Evolutionary conservation across 2,113 vertebrate genomes (phyloP).

Genomic region (Ia io): DNA sequence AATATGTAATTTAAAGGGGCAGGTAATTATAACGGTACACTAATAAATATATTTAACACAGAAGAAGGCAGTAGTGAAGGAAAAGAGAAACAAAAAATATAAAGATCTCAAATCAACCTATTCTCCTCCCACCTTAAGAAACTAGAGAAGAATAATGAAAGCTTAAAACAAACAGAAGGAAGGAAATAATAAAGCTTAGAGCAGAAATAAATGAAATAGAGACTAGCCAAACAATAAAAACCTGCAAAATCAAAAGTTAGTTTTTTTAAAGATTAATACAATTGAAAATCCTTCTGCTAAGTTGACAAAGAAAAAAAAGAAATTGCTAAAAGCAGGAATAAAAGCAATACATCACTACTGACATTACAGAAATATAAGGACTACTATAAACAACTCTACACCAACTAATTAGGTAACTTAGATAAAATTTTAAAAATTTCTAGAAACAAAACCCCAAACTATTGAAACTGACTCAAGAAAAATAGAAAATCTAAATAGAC

Average conservation of each 20-base stretch:
- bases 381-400: neutral
- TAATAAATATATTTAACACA: slow-evolving; percentile 21
- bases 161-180: neutral
- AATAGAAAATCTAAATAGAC: neutral
- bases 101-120: neutral
- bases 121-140: neutral
- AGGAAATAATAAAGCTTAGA: neutral
- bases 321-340: neutral
- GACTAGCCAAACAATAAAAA: neutral
- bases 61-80: neutral
- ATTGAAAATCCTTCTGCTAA: neutral
- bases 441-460: neutral
- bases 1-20: neutral
- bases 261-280: neutral
- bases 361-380: neutral
- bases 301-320: neutral
- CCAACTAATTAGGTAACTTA: neutral
- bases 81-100: neutral
- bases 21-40: neutral
- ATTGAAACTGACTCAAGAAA: neutral
- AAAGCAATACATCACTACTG: neutral
- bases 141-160: neutral
- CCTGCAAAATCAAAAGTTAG: neutral
- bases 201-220: neutral
- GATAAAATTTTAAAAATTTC: neutral